Base-by-base conservation (phyloP, 1,140 invertebrate genomes). In the Trichonephila clavata region DNA sequence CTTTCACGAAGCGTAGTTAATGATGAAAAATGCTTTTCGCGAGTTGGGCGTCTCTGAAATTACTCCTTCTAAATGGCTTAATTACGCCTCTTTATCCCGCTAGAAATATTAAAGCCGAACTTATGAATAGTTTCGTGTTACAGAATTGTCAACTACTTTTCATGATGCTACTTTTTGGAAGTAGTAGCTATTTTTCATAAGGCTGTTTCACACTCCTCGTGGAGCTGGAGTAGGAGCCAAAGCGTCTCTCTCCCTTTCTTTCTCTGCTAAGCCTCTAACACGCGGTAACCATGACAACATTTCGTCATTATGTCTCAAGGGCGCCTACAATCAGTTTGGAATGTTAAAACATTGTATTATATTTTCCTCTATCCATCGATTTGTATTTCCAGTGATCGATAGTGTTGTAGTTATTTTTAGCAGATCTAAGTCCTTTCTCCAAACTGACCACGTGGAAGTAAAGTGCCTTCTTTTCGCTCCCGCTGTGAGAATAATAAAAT, bases 311-410 rank as follows among this genome's bases (percentile, higher is more conserved):
- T 68, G 65, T 68, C 65, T 68, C 65, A 68, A 68, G 65, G 65
- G 65, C 65, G n/a, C 50, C 50, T n/a, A 68, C 65, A 68, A 68
- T 68, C 65, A 68, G 65, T 68, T 68, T 13, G 65, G 24, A 68
- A 68, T 68, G 65, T 68, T 68, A 68, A 68, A 68, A 68, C 65
- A 68, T 68, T 68, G 65, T 68, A 68, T 68, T 50, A 50, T 50
- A 50, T 50, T 50, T 68, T 68, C 32, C 65, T 68, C 24, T 24
- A 68, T 14, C 65, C 10, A 68, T 68, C 65, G 65, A 68, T 68
- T 68, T 10, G 65, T n/a, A 24, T 27, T 24, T 68, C 24, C n/a
- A 68, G 65, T 68, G 65, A 27, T 68, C 65, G 65, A 68, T 68
- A 68, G 21, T 24, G 65, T 13, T n/a, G n/a, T 0, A n/a, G 65